These are phyloP conservation scores for Agrochola lota DNA, from an alignment of 2,888 invertebrate species.

Conservation along the genomic window DNA sequence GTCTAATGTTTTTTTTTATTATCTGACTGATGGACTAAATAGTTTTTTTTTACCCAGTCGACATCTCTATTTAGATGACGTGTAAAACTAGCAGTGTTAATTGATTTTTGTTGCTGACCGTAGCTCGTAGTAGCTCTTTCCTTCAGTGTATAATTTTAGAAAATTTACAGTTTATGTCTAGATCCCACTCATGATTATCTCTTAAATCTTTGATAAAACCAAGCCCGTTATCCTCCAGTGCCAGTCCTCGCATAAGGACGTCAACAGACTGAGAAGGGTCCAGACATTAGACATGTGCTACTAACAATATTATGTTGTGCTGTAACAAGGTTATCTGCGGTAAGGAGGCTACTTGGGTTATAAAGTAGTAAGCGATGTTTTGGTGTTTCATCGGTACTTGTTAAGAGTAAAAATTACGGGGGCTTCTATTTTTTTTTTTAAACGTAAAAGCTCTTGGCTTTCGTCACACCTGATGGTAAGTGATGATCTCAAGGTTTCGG, in stretches of 20 bases:
- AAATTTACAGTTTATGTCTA: neutral
- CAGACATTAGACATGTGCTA: conserved; percentile 58
- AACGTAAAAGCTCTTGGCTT: too few species aligned
- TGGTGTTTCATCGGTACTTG: conserved; percentile 3
- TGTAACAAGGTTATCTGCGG: conserved; percentile 51
- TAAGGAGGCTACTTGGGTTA: neutral
- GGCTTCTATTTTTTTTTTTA: neutral
- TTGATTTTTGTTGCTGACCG: too few species aligned
- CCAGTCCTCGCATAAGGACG: conserved; percentile 45
- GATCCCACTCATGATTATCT: conserved; percentile 22
- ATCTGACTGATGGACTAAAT: too few species aligned
- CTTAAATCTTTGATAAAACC: conserved; percentile 53
- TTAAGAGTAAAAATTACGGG: neutral
- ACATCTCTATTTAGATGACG: too few species aligned
- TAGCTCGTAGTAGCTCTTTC: too few species aligned
- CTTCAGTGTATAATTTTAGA: neutral
- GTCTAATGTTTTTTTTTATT: too few species aligned
- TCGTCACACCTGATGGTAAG: too few species aligned
- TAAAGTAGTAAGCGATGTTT: conserved; percentile 5
- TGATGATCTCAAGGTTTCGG: too few species aligned
- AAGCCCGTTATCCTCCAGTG: conserved; percentile 6
- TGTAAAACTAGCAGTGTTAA: too few species aligned
- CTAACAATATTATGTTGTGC: conserved; percentile 54
- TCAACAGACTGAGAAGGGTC: conserved; percentile 62
- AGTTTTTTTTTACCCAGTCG: too few species aligned